A percentile compares a stretch with the other conserved stretches of the same genome.
Evolutionary conservation across 2,797 vertebrate genomes (phyloP).

Genomic region (Lepidocolaptes lacrymiger): DNA sequence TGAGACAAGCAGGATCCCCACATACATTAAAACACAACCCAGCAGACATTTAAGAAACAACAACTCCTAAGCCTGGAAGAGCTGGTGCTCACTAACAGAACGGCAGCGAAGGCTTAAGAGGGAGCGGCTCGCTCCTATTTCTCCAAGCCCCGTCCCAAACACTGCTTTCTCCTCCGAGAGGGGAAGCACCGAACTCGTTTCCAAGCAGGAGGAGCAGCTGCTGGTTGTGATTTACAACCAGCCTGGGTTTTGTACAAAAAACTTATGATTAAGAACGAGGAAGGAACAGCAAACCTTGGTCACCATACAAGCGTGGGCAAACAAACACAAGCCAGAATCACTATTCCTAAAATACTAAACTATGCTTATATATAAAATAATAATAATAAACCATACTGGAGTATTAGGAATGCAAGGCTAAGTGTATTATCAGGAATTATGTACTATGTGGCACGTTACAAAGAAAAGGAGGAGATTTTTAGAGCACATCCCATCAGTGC

Average conservation of each 20-base stretch:
- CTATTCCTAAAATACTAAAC: not conserved
- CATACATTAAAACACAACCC: not conserved
- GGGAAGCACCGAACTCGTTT: not conserved
- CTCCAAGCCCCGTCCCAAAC: not conserved
- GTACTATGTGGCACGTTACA: not conserved
- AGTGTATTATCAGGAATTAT: rapidly evolving
- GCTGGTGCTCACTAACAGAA: not conserved
- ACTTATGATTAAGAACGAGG: not conserved
- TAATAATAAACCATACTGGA: not conserved
- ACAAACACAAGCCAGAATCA: not conserved
- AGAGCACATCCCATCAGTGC: rapidly evolving
- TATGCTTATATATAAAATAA: not conserved
- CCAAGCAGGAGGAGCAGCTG: not conserved
- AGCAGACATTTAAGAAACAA: not conserved
- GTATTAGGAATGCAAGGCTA: not conserved
- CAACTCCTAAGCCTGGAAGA: not conserved
- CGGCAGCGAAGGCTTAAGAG: not conserved
- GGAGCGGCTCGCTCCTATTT: not conserved
- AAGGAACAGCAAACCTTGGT: not conserved
- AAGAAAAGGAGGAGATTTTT: not conserved
- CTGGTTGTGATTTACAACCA: not conserved
- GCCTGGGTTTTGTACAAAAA: not conserved
- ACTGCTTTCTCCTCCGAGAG: not conserved
- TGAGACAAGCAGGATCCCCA: not conserved
- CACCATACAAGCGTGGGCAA: not conserved